Conservation (phyloP, 2,797 vertebrate species). For the Pelochelys cantorii region DNA sequence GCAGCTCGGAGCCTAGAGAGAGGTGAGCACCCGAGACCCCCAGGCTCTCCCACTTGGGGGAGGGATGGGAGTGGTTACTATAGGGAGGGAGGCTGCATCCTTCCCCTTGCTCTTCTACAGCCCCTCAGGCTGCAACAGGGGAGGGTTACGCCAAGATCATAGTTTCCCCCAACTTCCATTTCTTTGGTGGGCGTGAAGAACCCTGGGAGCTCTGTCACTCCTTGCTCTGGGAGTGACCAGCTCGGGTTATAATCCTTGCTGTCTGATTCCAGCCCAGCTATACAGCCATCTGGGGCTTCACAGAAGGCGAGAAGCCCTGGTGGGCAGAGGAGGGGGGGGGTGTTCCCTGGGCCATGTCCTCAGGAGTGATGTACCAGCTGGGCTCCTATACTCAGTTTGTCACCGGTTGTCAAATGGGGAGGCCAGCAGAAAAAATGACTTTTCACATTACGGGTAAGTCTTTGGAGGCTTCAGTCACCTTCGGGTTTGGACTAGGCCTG, state of each 20-base stretch:
- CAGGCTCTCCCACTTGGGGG: neutral
- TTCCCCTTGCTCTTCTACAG: neutral
- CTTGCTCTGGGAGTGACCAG: neutral
- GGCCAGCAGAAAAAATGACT: neutral
- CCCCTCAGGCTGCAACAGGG: neutral
- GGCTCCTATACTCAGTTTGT: neutral
- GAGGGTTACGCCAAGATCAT: neutral
- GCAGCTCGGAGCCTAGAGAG: neutral
- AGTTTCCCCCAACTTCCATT: neutral
- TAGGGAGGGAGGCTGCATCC: neutral
- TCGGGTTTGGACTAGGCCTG: neutral
- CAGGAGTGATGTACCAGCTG: no score
- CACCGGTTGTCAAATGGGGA: neutral
- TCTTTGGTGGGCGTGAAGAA: neutral
- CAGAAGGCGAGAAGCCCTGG: slow-evolving; percentile 8
- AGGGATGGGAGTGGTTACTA: neutral
- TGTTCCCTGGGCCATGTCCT: neutral
- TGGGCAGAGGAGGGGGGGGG: neutral
- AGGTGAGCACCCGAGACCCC: neutral
- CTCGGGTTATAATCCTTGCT: neutral
- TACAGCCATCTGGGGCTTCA: slow-evolving; percentile 39
- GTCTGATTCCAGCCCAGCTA: slow-evolving; percentile 15
- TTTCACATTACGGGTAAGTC: neutral
- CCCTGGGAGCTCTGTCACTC: neutral
- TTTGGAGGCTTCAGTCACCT: neutral